Conservation (phyloP, 2,797 vertebrate genomes). For the Bucorvus abyssinicus region DNA sequence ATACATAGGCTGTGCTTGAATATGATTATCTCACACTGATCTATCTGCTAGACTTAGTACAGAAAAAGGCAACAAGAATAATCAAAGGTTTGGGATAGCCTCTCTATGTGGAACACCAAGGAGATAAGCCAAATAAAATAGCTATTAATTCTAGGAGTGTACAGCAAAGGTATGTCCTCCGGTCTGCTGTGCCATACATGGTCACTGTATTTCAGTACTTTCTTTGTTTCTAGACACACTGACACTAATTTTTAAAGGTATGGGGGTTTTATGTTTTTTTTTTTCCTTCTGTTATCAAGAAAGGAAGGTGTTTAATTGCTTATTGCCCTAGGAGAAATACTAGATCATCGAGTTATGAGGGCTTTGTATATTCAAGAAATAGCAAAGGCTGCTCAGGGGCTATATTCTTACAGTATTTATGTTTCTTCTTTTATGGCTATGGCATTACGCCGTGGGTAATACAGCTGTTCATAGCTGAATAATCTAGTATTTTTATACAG, state of each 20-base stretch:
- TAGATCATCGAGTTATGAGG: background rate
- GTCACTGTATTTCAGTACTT: background rate
- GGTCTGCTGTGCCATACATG: background rate
- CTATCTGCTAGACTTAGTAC: background rate
- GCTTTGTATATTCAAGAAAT: background rate
- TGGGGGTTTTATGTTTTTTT: rapidly evolving
- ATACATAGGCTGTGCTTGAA: background rate
- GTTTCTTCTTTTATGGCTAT: background rate
- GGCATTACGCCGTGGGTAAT: background rate
- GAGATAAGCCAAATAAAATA: background rate
- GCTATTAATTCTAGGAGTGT: background rate
- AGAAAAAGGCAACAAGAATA: background rate
- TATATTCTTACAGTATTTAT: background rate
- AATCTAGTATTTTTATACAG: background rate
- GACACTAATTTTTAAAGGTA: background rate
- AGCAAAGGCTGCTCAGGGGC: background rate
- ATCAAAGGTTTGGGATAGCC: background rate
- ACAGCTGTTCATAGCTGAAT: background rate
- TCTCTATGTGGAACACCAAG: background rate
- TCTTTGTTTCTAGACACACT: background rate
- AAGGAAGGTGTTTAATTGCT: conserved; percentile 15
- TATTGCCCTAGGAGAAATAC: background rate
- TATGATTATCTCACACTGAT: background rate
- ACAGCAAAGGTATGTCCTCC: background rate
- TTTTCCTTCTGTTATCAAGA: background rate